These are phyloP conservation scores for Rhincodon typus DNA, from an alignment of 2,797 vertebrate genomes.

Conservation along the genomic window DNA sequence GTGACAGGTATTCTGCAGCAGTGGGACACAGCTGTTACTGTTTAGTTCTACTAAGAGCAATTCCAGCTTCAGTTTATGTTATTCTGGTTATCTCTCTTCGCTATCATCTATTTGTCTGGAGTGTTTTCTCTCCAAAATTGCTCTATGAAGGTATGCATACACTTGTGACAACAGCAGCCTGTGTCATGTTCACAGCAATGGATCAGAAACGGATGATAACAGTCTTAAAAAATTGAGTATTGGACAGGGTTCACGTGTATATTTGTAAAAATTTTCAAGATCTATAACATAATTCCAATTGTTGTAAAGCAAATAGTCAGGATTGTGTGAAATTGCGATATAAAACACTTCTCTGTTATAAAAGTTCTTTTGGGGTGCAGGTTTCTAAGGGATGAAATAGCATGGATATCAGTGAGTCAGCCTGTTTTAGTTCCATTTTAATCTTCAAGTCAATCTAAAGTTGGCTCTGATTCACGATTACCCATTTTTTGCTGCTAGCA, in stretches of 20 bases:
- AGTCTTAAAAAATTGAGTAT: constrained; percentile 37
- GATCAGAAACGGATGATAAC: constrained; percentile 59
- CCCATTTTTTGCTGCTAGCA: not conserved
- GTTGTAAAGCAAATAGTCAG: not conserved
- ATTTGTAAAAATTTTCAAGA: not conserved
- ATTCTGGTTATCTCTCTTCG: constrained; percentile 77
- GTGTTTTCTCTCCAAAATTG: constrained; percentile 90
- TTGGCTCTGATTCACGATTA: not conserved
- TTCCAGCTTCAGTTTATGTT: constrained; percentile 72
- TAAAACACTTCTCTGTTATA: not conserved
- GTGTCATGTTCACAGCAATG: constrained; percentile 73
- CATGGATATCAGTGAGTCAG: not conserved
- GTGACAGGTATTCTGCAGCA: constrained; percentile 61
- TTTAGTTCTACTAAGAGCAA: constrained; percentile 72
- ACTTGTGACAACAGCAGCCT: constrained; percentile 69
- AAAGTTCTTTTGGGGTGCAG: not conserved
- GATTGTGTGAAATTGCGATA: not conserved
- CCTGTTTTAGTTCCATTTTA: not conserved
- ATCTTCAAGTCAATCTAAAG: not conserved
- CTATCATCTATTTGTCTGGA: constrained; percentile 97
- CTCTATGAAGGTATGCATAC: constrained; percentile 83
- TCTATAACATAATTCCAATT: not conserved
- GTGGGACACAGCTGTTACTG: constrained; percentile 82
- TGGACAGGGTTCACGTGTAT: not conserved
- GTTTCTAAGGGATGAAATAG: not conserved